These are phyloP conservation scores for Ophonus ardosiacus DNA, from an alignment of 2,888 invertebrate species.

Conservation along the genomic window DNA sequence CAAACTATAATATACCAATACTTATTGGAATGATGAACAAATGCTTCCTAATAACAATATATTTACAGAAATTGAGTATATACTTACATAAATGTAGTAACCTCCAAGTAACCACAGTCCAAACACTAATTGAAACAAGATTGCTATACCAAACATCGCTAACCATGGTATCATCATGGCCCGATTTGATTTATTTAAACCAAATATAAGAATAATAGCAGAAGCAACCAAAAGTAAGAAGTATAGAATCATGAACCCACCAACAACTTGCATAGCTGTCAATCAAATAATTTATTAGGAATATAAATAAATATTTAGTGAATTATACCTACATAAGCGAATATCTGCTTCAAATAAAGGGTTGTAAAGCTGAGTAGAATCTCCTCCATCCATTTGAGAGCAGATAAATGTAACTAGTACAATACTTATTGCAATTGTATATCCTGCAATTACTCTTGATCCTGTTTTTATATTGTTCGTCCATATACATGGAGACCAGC, in stretches of 20 bases:
- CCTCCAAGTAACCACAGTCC: constrained; percentile 92
- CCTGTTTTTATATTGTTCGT: constrained; percentile 87
- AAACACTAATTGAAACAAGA: constrained; percentile 87
- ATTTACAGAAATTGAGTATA: background rate
- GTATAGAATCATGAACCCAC: constrained; percentile 81
- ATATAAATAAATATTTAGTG: constrained; percentile 51
- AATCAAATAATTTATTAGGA: constrained; percentile 68
- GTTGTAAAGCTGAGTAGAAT: constrained; percentile 92
- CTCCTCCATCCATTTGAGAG: constrained; percentile 91
- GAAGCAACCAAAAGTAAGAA: constrained; percentile 78
- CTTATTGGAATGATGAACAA: too few species aligned
- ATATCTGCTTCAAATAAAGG: constrained; percentile 94
- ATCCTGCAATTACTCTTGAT: constrained; percentile 87
- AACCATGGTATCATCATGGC: constrained; percentile 92
- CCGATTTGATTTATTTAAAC: constrained; percentile 84
- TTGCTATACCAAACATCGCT: constrained; percentile 81
- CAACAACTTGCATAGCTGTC: constrained; percentile 86
- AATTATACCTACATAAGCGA: constrained; percentile 80
- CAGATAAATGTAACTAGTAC: constrained; percentile 85
- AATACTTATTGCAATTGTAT: constrained; percentile 86
- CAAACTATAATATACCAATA: too few species aligned
- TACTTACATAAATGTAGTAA: constrained; percentile 93
- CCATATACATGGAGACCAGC: constrained; percentile 95
- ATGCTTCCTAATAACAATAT: too few species aligned
- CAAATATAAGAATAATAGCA: constrained; percentile 81